phyloP scores from a whole-genome alignment of 92 coral and sea anemone genomes.

The Diadumene lineata region DNA sequence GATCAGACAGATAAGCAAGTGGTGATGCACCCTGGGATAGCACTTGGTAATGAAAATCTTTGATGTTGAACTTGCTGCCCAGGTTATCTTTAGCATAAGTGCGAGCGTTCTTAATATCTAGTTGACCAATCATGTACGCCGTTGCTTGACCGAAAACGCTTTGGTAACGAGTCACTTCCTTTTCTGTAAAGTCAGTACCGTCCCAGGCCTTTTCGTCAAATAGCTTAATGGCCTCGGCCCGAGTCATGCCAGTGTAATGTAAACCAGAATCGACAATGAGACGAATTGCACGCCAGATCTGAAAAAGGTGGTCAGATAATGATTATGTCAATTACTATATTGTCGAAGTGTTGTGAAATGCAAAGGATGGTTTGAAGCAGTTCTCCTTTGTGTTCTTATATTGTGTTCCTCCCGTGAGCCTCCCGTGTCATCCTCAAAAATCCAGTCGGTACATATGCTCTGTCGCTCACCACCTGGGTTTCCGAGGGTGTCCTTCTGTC shows the following conservation, averaged over 20 bases:
- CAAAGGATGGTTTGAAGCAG: no score
- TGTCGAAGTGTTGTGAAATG: no score
- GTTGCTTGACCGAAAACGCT: conserved; percentile 19
- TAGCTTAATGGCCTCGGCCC: conserved; percentile 11
- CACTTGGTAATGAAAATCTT: conserved; percentile 77
- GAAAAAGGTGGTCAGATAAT: no score
- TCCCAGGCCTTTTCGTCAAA: conserved; percentile 31
- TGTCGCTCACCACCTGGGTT: no score
- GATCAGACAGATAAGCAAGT: conserved; percentile 58
- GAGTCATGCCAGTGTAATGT: conserved; percentile 14
- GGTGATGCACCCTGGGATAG: conserved; percentile 76
- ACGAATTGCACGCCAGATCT: conserved; percentile 19
- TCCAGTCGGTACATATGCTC: no score
- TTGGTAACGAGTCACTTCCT: conserved; percentile 23
- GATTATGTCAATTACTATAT: no score
- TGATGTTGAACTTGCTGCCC: conserved; percentile 40
- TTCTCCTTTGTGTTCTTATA: not conserved
- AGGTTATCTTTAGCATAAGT: conserved; percentile 36
- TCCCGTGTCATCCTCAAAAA: no score
- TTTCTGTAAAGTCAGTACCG: conserved; percentile 16
- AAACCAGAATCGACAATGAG: conserved; percentile 14
- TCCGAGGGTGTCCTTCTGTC: no score
- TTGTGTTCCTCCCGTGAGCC: not conserved
- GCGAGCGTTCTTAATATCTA: conserved; percentile 54
- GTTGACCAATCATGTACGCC: conserved; percentile 47